Percentiles rank a stretch among this genome's conserved stretches.
Conservation (phyloP, 1,140 invertebrate genomes). For the Lasioglossum albipes region DNA sequence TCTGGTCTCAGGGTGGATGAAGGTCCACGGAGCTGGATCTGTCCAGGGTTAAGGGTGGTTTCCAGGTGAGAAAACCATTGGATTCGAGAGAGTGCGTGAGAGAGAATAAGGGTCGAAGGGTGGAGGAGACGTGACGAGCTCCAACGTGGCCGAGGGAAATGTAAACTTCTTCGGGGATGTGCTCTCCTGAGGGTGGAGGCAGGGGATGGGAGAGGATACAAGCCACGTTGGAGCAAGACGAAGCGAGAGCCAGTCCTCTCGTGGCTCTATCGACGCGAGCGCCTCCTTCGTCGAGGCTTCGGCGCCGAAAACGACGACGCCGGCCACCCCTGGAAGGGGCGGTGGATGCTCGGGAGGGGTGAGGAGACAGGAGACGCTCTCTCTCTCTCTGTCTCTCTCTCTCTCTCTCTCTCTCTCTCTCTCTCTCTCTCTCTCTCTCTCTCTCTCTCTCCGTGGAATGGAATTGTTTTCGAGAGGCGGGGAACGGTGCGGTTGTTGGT, state of each 20-base stretch:
- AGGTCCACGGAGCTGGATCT: not conserved
- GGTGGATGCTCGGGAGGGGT: not conserved
- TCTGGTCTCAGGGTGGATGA: too few relatives aligned
- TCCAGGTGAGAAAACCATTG: not conserved
- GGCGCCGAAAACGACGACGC: slow-evolving; percentile 61
- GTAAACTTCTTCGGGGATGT: slow-evolving; percentile 47
- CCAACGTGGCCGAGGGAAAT: slow-evolving; percentile 56
- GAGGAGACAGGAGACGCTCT: not conserved
- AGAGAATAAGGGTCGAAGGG: not conserved
- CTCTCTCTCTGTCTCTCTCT: too few relatives aligned
- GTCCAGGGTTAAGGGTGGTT: not conserved
- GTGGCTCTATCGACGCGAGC: slow-evolving; percentile 74
- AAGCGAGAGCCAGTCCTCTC: slow-evolving; percentile 63
- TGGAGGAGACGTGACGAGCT: not conserved
- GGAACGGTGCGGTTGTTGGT: slow-evolving; percentile 4
- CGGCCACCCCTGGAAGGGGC: slow-evolving; percentile 22
- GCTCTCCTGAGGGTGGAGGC: not conserved
- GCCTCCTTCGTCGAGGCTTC: slow-evolving; percentile 69
- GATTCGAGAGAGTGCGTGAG: not conserved
- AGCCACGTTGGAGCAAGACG: slow-evolving; percentile 36
- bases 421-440: too few relatives aligned
- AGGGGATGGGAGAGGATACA: not conserved
- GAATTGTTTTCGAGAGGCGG: slow-evolving; percentile 47
- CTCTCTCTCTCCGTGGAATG: slow-evolving; percentile 6
- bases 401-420: too few relatives aligned